Base-by-base conservation (phyloP, 1,140 invertebrate species). In the Anthonomus grandis region DNA sequence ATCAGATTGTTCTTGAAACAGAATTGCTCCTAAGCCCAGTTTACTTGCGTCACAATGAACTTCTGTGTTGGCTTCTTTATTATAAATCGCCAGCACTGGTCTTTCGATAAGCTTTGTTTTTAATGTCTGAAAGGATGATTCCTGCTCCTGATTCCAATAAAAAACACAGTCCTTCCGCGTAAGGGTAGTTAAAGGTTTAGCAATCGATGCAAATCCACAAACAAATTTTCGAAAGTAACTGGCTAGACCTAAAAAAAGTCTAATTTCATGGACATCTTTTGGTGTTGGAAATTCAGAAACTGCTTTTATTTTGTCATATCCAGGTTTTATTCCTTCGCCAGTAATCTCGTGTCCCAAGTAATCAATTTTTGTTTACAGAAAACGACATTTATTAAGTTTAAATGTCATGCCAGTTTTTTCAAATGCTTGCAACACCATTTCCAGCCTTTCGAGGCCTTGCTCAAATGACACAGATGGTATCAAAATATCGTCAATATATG, bases 191-290 rank as follows among this genome's bases (percentile, higher is more conserved):
- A n/a, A n/a, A n/a, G n/a, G n/a, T n/a, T n/a, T n/a, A n/a, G n/a
- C n/a, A n/a, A n/a, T n/a, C n/a, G n/a, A n/a, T n/a, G n/a, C n/a
- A n/a, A n/a, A n/a, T n/a, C n/a, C n/a, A n/a, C n/a, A 8, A 6
- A 74, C 62, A 57, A 70, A 75, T 18, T 59, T 58, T 5, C 70
- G 31, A 59, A 74, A 72, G 54, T 65, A 72, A 18, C 64, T 61
- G 0, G 64, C 37, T 37, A 66, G 54, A 10, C 70, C 69, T n/a
- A 70, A 23, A 62, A 74, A 73, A 41, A 64, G 63, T 44, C 71
- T 60, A 22, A 72, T n/a, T 34, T 68, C 42, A 45, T 68, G 64
- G 12, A 68, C 51, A 46, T 66, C 57, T 36, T 15, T 56, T 3
- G 68, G 68, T 2, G 27, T n/a, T 0, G 62, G 67, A 60, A 64